These are phyloP conservation scores for Carapus acus DNA, from an alignment of 2,797 vertebrate genomes.

Conservation along the genomic window DNA sequence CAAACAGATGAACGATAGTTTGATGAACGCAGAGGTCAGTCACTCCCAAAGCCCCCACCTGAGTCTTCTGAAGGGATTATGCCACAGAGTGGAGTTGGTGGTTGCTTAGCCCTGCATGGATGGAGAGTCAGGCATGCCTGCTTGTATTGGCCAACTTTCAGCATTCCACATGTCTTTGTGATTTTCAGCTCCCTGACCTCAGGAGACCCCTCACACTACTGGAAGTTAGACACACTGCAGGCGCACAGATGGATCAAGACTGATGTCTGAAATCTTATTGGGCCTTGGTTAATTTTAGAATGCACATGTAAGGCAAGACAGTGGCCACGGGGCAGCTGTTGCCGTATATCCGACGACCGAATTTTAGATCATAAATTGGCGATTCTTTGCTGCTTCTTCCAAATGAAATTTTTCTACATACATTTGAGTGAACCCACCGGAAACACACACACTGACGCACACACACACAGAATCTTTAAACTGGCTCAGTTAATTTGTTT, in stretches of 20 bases:
- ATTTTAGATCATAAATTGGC: background rate
- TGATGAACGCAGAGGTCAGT: too few species aligned
- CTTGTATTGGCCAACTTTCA: conserved; percentile 70
- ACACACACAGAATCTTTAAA: background rate
- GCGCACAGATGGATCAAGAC: conserved; percentile 61
- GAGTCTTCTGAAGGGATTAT: conserved; percentile 29
- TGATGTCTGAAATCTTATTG: conserved; percentile 36
- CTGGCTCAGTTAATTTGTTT: background rate
- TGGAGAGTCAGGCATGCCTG: conserved; percentile 66
- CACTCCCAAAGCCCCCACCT: too few species aligned
- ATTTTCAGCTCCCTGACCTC: conserved; percentile 76
- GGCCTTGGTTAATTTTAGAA: conserved; percentile 29
- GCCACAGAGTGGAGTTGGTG: conserved; percentile 38
- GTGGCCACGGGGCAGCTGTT: conserved; percentile 29
- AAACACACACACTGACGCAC: background rate
- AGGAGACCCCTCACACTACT: conserved; percentile 72
- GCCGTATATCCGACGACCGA: background rate
- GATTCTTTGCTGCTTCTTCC: background rate
- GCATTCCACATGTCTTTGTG: conserved; percentile 81
- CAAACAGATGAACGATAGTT: too few species aligned
- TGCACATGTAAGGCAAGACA: conserved; percentile 30
- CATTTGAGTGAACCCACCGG: background rate
- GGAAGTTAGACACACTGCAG: conserved; percentile 67
- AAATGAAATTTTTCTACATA: background rate
- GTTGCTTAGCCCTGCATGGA: conserved; percentile 57